Evolutionary conservation across 2,797 vertebrate genomes (phyloP), one percentile per base, ranked within the genome.

Genomic region (Anas flavirostris): DNA sequence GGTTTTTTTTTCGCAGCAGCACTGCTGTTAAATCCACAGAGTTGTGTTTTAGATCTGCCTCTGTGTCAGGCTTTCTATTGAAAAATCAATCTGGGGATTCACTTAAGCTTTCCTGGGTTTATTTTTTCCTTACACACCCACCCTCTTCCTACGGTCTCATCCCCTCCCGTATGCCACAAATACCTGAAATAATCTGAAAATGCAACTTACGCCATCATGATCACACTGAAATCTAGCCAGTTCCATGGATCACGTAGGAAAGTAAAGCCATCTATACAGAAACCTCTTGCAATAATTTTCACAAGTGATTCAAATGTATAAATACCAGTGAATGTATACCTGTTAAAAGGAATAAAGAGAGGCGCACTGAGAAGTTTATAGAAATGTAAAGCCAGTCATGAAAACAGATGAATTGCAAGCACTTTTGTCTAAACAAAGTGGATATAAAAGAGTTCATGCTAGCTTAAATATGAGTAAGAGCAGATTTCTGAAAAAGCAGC

Each of bases 261-360:
- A 91, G 99, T 99, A 97, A 99, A 99, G 59, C 98, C 98, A 46
- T 99, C 99, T 99, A 99, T 99, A 98, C 99, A 99, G 99, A 99
- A 99, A 93, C 99, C 99, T 98, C 99, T 98, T 3, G 99, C 99
- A n/a, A 98, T 98, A 96, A 99, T 99, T 98, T 99, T 99, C 98
- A 99, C 98, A 96, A 99, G 98, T 90, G 99, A 99, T 96, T 99
- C 99, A 91, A 99, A 99, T 1, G 99, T 99, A 97, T 99, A 99
- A 99, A 99, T 99, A 95, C 99, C 99, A 31, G 99, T 99, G 98
- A 99, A 99, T 4, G 99, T 99, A 97, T 99, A 99, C 98, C 99
- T 99, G 98, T 88, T 94, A 92, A 43, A 93, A 37, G 41, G 82
- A 55, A 85, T 5, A 66, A 11, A 91, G 56, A 78, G 62, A 73